Evolutionary conservation across 2,113 vertebrate genomes (phyloP), one percentile per base, ranked within the genome.

Genomic region (Sinocyclocheilus rhinocerous): DNA sequence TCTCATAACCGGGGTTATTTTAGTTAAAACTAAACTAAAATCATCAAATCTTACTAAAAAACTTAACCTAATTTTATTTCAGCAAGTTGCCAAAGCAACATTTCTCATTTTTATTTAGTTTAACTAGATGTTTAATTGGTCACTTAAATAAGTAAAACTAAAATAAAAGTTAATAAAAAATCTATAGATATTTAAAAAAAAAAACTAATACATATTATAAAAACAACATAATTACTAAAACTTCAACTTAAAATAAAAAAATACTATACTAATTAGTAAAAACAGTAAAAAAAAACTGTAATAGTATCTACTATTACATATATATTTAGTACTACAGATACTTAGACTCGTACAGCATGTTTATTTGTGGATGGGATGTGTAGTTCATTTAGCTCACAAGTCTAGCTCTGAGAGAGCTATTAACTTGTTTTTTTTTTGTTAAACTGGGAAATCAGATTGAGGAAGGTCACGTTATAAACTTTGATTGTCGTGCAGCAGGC

Each of bases 401-500:
- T 79, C n/a, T 16, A 55, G 50, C 50, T 55, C 50, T 55, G 16
- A 55, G 16, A 55, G 52, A 52, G 50, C 1, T 52, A 4, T 52
- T 52, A 52, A 52, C 48, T 15, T 15, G 3, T 4, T 52, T 4
- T 52, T 5, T 29, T 5, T 7, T 15, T 1, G 16, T 65, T 26
- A 29, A 65, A 26, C 24, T 5, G 24, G 26, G 39, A 42, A 33
- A 42, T 42, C 39, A 42, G 39, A 42, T 42, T 42, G 39, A 72
- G 7, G 1, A 33, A 10, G 18, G 33, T 72, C 16, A 39, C 4
- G 20, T 9, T 18, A 7, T 72, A 8, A 70, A 39, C 69, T 39
- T 36, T 70, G n/a, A 20, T 22, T 75, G 65, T 76, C 0, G 6
- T 13, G 3, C 10, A 11, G 33, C 82, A 99, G 98, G 88, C 97